A percentile compares a stretch with the other conserved stretches of the same genome.
Evolutionary conservation across 2,888 invertebrate species (phyloP).

Genomic region (Lasioglossum figueresi): DNA sequence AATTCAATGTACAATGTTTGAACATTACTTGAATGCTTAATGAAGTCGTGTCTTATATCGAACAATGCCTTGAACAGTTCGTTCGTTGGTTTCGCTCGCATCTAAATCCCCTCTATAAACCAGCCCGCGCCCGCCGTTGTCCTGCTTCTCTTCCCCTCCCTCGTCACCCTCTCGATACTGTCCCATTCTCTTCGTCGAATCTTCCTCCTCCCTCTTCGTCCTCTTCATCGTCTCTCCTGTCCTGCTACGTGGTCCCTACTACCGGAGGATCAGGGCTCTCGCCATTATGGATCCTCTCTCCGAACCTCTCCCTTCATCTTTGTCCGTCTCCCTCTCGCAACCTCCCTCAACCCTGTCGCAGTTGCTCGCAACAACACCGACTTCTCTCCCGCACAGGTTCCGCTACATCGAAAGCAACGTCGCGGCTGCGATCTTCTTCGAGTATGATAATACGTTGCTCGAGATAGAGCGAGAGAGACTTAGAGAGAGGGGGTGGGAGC

Average conservation of each 20-base stretch:
- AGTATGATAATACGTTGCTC: constrained; percentile 60
- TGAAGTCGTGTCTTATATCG: constrained; percentile 82
- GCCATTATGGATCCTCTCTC: constrained; percentile 56
- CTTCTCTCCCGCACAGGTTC: constrained; percentile 40
- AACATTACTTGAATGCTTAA: constrained; percentile 82
- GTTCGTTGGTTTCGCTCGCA: constrained; percentile 70
- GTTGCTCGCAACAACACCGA: constrained; percentile 33
- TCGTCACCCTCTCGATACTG: constrained; percentile 53
- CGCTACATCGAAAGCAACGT: constrained; percentile 54
- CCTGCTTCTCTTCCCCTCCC: constrained; percentile 51
- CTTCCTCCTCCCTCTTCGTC: constrained; percentile 12
- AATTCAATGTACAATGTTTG: constrained; percentile 80
- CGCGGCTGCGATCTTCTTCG: constrained; percentile 54
- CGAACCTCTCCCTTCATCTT: not conserved
- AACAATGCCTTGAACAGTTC: constrained; percentile 78
- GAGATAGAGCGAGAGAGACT: not conserved
- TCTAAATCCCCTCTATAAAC: constrained; percentile 77
- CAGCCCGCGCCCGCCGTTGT: constrained; percentile 62
- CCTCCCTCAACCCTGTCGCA: constrained; percentile 10
- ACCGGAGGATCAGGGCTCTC: constrained; percentile 45
- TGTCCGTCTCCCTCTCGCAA: not conserved
- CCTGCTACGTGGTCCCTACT: constrained; percentile 34
- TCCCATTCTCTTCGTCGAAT: constrained; percentile 47
- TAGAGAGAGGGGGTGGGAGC: constrained; percentile 4
- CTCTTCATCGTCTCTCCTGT: constrained; percentile 20